Evolutionary conservation across 2,113 vertebrate genomes (phyloP), one percentile per base, ranked within the genome.

Genomic region (Alouatta palliata): DNA sequence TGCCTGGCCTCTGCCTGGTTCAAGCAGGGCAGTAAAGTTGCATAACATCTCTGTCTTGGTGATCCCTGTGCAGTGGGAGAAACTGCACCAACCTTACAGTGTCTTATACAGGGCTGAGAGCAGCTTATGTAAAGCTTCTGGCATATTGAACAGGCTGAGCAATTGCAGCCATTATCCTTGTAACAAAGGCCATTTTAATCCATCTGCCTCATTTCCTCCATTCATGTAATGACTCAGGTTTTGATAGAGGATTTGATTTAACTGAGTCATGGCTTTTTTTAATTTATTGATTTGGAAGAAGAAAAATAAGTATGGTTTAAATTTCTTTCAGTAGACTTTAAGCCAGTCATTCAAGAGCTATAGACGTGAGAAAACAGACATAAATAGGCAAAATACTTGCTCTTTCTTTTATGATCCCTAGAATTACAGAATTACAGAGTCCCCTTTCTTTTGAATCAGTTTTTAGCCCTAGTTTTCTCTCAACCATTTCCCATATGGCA

Each of bases 281-380:
- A 79, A 87, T 14, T 85, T 96, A 95, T 90, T 96, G 95, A 93
- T 87, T 75, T 68, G 68, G 45, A 30, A 94, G 75, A 90, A 93
- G 87, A 90, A 87, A 84, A 94, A 52, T 58, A 49, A 61, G 25
- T 2, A 2, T 35, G 12, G 40, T 82, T 90, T 40, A 52, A 61
- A 19, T 23, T 27, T 68, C 54, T 61, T 81, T 66, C 81, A 85
- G 47, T 20, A 80, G 76, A 21, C 70, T 93, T 91, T 32, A 54
- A 82, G 45, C 12, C 49, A 76, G 13, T 68, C 87, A 37, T 64
- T 79, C 23, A 83, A 71, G 75, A 96, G 71, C 23, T 8, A 25
- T 0, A 45, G 40, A 66, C 11, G 3, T 0, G 25, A 81, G 43
- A 73, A 84, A 68, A n/a, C 8, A 25, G 30, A 30, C 4, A 6